A percentile compares a stretch with the other conserved stretches of the same genome.
These are phyloP conservation scores for Arctopsyche grandis DNA, from an alignment of 1,140 invertebrate genomes.

Conservation along the genomic window DNA sequence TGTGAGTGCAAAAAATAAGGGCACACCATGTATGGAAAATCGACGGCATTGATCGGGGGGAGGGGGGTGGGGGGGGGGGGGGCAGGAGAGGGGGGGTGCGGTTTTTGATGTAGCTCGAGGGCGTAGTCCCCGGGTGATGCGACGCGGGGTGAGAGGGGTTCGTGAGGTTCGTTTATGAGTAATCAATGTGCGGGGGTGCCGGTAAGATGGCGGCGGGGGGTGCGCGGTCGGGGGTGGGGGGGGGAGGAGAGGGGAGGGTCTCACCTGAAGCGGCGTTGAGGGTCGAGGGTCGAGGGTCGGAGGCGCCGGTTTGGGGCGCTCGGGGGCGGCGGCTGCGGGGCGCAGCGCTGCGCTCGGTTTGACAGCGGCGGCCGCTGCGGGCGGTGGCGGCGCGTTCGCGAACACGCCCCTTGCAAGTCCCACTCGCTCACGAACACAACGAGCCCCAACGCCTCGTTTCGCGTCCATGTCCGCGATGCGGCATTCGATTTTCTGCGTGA, in stretches of 20 bases:
- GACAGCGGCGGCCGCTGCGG: conserved; percentile 18
- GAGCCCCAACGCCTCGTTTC: not conserved
- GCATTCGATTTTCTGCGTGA: not conserved
- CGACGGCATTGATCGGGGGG: conserved; percentile 9
- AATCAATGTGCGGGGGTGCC: not conserved
- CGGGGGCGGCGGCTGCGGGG: not conserved
- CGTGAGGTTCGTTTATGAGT: not conserved
- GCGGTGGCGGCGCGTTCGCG: not conserved
- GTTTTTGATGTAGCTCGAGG: no score
- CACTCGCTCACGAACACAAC: not conserved
- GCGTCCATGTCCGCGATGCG: not conserved
- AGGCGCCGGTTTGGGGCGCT: not conserved
- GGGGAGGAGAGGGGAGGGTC: no score
- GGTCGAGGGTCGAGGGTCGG: not conserved
- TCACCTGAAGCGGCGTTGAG: not conserved
- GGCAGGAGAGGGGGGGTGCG: not conserved
- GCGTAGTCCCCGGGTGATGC: no score
- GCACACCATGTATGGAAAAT: not conserved
- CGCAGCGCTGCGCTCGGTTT: not conserved
- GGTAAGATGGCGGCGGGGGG: not conserved
- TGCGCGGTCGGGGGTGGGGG: not conserved
- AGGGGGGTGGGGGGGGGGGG: not conserved
- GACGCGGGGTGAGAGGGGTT: not conserved
- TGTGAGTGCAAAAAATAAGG: conserved; percentile 5
- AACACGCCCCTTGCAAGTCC: not conserved